Evolutionary conservation across 2,888 invertebrate species (phyloP).

Genomic region (Choristoneura rosaceana): DNA sequence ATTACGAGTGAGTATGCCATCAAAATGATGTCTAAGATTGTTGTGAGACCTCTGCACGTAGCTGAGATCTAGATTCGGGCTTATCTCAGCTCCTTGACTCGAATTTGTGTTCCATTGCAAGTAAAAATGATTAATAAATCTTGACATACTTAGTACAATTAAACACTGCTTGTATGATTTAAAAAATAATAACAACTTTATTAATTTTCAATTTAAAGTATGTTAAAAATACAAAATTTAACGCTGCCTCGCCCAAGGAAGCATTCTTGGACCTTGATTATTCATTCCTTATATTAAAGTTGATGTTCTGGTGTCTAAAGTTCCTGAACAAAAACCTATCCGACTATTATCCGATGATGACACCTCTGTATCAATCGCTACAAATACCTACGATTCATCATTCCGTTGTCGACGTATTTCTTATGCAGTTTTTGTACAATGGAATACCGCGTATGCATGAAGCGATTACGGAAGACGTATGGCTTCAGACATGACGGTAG

Average conservation of each 20-base stretch:
- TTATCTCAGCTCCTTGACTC: constrained; percentile 1
- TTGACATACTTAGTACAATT: background rate
- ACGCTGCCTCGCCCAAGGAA: background rate
- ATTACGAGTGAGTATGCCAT: background rate
- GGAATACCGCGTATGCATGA: constrained; percentile 50
- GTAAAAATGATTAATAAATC: background rate
- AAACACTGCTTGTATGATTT: too few species aligned
- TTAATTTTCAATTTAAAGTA: too few species aligned
- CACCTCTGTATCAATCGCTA: too few species aligned
- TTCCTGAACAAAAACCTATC: background rate
- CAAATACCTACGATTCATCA: background rate
- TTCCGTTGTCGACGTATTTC: background rate
- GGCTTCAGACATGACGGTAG: constrained; percentile 51
- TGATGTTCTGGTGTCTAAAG: background rate
- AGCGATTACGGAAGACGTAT: constrained; percentile 54
- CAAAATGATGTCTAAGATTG: background rate
- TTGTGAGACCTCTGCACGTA: background rate
- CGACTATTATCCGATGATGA: too few species aligned
- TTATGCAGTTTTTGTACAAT: constrained; percentile 30
- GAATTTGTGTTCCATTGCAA: background rate
- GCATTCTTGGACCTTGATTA: background rate
- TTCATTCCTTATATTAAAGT: background rate
- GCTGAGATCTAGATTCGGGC: background rate
- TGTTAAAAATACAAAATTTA: background rate
- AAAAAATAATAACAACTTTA: too few species aligned